Evolutionary conservation across 2,113 vertebrate genomes (phyloP), one percentile per base, ranked within the genome.

Genomic region (Brachyhypopomus occidentalis): DNA sequence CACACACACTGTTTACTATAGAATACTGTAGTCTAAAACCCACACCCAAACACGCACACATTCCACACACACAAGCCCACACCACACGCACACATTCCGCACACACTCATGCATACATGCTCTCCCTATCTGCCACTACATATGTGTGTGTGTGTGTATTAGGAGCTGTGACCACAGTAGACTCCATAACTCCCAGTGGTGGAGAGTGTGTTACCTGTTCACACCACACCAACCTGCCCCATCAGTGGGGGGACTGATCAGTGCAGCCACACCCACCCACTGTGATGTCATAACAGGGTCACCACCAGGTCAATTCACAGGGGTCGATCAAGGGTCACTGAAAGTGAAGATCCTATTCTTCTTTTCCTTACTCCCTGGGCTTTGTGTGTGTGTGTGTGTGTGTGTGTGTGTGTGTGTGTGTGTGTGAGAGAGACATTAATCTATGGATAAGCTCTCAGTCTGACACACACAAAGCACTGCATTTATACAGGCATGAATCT

Each of bases 251-350:
- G 67, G 25, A n/a, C 23, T 56, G 78, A 72, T 77, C 58, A 78
- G 69, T 66, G 69, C 60, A 16, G 41, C 58, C 58, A 45, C 8
- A 38, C 64, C 59, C 75, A 73, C 75, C 63, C 77, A 27, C 60
- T 76, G 55, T 48, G 81, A 89, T 89, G 91, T 92, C 90, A 92
- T 66, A 48, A 77, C 9, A 69, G 87, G 92, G 92, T 93, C 90
- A 80, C 77, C 19, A 20, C 81, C 79, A 86, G 87, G 87, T 87
- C 84, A 59, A 19, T 17, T 52, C 34, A 64, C 41, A 34, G 87
- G 86, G 91, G 91, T 93, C 92, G 91, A 83, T 84, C 1, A 83
- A 84, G 88, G 92, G 93, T 93, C 92, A 89, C 69, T 70, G 90
- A 93, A 92, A 92, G 89, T 87, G 90, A 90, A 93, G 89, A 88